Conservation (phyloP, 2,888 invertebrate species). For the Steromphala cineraria region DNA sequence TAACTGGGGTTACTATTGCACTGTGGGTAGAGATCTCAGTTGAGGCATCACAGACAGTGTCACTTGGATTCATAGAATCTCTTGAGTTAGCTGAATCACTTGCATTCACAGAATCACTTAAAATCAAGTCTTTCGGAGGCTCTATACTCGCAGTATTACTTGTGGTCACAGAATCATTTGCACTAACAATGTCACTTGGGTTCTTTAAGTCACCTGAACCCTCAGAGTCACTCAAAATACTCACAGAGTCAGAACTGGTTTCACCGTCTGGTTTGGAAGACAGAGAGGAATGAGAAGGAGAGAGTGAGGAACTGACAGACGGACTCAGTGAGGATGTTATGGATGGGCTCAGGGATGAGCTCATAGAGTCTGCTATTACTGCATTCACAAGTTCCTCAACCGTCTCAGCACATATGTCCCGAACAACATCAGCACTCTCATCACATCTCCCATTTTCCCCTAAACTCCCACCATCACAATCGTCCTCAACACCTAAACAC, state of each 20-base stretch:
- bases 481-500: not conserved
- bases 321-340: not conserved
- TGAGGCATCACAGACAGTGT: not conserved
- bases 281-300: not conserved
- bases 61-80: not conserved
- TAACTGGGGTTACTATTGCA: not conserved
- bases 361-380: constrained; percentile 21
- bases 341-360: not conserved
- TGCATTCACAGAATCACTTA: too few relatives aligned
- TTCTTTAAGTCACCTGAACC: not conserved
- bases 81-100: too few relatives aligned
- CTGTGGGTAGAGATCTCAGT: not conserved
- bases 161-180: too few relatives aligned
- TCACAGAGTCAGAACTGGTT: not conserved
- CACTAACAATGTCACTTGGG: too few relatives aligned
- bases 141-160: too few relatives aligned
- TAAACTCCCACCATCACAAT: not conserved
- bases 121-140: too few relatives aligned
- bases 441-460: not conserved
- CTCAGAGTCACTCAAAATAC: not conserved
- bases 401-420: constrained; percentile 38
- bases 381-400: constrained; percentile 39
- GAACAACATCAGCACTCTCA: constrained; percentile 40
- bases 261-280: not conserved
- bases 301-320: not conserved